These are phyloP conservation scores for Steatocranus sp. DNA, from an alignment of 2,797 vertebrate genomes.

Conservation along the genomic window DNA sequence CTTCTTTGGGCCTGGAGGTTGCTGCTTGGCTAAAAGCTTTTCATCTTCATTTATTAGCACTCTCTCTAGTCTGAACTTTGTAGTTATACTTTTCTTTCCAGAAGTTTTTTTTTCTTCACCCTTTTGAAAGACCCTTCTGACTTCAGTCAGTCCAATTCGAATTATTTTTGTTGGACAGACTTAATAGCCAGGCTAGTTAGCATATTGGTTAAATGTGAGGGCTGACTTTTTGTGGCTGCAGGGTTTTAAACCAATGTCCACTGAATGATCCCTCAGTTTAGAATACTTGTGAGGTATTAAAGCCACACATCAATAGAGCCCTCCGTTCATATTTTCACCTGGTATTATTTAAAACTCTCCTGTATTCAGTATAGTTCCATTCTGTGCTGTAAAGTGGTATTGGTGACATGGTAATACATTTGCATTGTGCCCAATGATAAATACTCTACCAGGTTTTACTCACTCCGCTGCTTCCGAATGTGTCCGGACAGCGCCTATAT, in stretches of 20 bases:
- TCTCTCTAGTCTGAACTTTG: not conserved
- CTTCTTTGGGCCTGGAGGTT: not conserved
- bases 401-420: constrained; percentile 81
- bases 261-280: constrained; percentile 57
- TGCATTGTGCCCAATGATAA: constrained; percentile 80
- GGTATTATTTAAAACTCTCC: constrained; percentile 57
- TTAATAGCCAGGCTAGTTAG: constrained; percentile 35
- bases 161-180: constrained; percentile 12
- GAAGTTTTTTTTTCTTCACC: not conserved
- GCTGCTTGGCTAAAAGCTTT: not conserved
- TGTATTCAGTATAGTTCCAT: constrained; percentile 62
- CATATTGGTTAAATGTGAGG: constrained; percentile 44
- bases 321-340: constrained; percentile 52
- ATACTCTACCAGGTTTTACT: constrained; percentile 79
- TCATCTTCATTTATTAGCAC: not conserved
- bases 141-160: constrained; percentile 11
- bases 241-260: constrained; percentile 28
- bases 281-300: constrained; percentile 1
- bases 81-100: constrained; percentile 20
- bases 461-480: constrained; percentile 76
- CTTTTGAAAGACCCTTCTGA: not conserved
- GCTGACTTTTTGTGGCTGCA: constrained; percentile 24
- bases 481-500: constrained; percentile 66
- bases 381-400: constrained; percentile 73
- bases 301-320: constrained; percentile 20